These are phyloP conservation scores for Hyposoter dolosus DNA, from an alignment of 2,888 invertebrate species.

Conservation along the genomic window DNA sequence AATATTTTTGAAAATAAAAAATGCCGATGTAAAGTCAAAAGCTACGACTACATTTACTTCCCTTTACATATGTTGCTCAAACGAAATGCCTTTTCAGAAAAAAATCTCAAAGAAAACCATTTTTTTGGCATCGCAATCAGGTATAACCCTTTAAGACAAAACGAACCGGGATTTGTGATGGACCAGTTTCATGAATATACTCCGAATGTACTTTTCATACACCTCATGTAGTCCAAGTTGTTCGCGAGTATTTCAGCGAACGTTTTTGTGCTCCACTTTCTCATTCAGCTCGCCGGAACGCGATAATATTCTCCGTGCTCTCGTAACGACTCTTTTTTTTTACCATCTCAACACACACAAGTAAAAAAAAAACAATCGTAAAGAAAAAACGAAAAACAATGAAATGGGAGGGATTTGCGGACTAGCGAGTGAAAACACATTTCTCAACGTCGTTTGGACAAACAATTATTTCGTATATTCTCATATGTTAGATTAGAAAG, in stretches of 20 bases:
- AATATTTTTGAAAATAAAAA: no score
- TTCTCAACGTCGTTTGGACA: conserved; percentile 20
- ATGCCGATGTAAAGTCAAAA: no score
- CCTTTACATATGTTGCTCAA: no score
- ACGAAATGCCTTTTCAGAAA: no score
- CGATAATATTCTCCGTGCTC: conserved; percentile 54
- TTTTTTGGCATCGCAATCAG: no score
- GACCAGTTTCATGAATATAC: background rate
- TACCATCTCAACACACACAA: conserved; percentile 7
- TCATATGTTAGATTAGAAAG: background rate
- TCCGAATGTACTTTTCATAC: background rate
- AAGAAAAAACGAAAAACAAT: conserved; percentile 18
- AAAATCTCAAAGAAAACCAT: no score
- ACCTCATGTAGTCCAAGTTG: conserved; percentile 5
- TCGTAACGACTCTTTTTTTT: conserved; percentile 48
- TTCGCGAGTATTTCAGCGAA: conserved; percentile 27
- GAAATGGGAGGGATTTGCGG: background rate
- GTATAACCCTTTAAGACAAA: no score
- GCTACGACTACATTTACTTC: no score
- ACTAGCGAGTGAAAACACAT: conserved; percentile 18
- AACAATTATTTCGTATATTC: background rate
- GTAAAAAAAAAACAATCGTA: conserved; percentile 9
- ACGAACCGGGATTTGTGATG: background rate
- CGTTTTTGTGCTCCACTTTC: conserved; percentile 65
- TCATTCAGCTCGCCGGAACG: conserved; percentile 64